phyloP scores from a whole-genome alignment of 1,140 invertebrate genomes.

The Monochamus saltuarius region DNA sequence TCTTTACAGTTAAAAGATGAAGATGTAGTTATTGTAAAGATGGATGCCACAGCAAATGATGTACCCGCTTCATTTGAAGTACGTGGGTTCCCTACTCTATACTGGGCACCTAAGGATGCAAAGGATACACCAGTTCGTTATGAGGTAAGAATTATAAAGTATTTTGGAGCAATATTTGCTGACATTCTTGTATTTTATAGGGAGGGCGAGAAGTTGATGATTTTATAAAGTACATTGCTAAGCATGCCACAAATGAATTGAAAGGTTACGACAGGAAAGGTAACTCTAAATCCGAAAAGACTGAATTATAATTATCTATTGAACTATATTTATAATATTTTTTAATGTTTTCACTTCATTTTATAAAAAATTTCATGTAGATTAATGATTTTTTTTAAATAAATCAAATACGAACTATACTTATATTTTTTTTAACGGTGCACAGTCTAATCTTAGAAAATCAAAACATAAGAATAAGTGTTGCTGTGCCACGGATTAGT shows the following conservation, averaged over 20 bases:
- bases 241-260: slow-evolving; percentile 86
- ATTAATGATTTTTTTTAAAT: slow-evolving; percentile 5
- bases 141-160: slow-evolving; percentile 60
- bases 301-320: slow-evolving; percentile 62
- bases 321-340: slow-evolving; percentile 4
- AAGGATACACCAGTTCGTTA: slow-evolving; percentile 86
- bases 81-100: slow-evolving; percentile 96
- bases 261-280: slow-evolving; percentile 88
- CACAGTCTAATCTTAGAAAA: not conserved
- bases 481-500: too few relatives aligned
- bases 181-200: slow-evolving; percentile 53
- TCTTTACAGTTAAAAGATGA: slow-evolving; percentile 74
- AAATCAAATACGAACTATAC: not conserved
- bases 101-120: slow-evolving; percentile 86
- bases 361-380: slow-evolving; percentile 10
- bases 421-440: not conserved
- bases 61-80: slow-evolving; percentile 92
- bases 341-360: not conserved
- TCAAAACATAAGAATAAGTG: too few relatives aligned
- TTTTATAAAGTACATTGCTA: slow-evolving; percentile 94
- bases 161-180: not conserved
- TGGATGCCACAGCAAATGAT: slow-evolving; percentile 99
- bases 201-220: slow-evolving; percentile 93
- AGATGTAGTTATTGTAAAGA: slow-evolving; percentile 91
- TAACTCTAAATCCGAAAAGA: slow-evolving; percentile 72